Base-by-base conservation (phyloP, 2,113 vertebrate species). In the Platycercus adscitus region DNA sequence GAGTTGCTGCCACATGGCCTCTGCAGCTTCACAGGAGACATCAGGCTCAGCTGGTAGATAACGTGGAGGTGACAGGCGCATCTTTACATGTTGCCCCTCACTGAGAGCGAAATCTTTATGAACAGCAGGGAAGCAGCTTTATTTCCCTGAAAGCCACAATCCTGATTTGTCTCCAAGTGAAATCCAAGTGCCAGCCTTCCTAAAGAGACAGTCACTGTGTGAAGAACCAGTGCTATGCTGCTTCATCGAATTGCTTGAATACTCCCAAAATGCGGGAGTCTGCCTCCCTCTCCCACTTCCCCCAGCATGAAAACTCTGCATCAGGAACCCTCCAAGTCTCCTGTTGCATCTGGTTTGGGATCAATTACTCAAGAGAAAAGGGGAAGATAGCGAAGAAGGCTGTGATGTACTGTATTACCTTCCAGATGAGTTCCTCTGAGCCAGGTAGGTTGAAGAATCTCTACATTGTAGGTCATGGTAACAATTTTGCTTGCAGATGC, bases 401-500 rank as follows among this genome's bases (percentile, higher is more conserved):
- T 63, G 17, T 79, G 46, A 66, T 37, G 31, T 11, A 70, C 31
- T n/a, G 25, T 35, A 21, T 17, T 39, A 55, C 24, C 53, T 81
- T 46, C 31, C 81, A 92, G 55, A 13, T n/a, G 49, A 77, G 46
- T 23, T 63, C 19, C 19, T 33, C 28, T 24, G 26, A 63, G 37
- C 13, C 49, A 81, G 17, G 28, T 6, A 31, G 11, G 13, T 8
- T 56, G 31, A 84, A 91, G 33, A 65, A 58, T 23, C 53, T 69
- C 44, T 47, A 14, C 3, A 0, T 1, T 49, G 10, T 26, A 20
- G 9, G 12, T 76, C 13, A 25, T 3, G 5, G 4, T 14, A n/a
- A 53, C 33, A 88, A 76, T 60, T 86, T 26, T 81, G 7, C 24
- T 69, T 69, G 33, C 20, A 82, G 64, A 69, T 17, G 43, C 24